Conservation (phyloP, 2,113 vertebrate genomes). For the Pomatostomus ruficeps region DNA sequence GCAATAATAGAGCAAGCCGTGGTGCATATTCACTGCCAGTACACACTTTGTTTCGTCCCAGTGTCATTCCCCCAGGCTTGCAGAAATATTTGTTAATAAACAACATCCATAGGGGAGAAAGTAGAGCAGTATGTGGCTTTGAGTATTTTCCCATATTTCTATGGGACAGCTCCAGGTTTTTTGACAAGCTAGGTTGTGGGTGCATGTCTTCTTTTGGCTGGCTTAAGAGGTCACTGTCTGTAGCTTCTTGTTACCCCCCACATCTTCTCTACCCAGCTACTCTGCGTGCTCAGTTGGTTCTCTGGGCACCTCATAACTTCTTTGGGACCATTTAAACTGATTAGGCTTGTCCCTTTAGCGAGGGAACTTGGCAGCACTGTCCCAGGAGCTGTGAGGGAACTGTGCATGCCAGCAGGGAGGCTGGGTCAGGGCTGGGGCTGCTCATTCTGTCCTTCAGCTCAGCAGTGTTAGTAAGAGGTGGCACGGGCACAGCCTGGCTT, state of each 20-base stretch:
- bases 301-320: neutral
- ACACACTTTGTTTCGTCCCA: neutral
- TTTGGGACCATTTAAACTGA: neutral
- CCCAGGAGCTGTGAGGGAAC: neutral
- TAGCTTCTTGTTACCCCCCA: neutral
- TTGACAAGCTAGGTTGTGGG: neutral
- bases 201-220: neutral
- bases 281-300: neutral
- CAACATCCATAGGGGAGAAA: neutral
- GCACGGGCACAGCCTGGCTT: neutral
- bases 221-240: neutral
- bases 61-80: neutral
- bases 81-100: neutral
- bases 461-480: neutral
- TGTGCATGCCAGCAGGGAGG: neutral
- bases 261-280: neutral
- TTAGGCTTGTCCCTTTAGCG: neutral
- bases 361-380: neutral
- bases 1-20: neutral
- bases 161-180: neutral
- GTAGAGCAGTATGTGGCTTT: neutral
- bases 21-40: neutral
- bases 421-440: neutral
- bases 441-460: neutral
- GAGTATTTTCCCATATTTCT: neutral